phyloP scores from a whole-genome alignment of 1,140 invertebrate genomes.

The Atta texana region DNA sequence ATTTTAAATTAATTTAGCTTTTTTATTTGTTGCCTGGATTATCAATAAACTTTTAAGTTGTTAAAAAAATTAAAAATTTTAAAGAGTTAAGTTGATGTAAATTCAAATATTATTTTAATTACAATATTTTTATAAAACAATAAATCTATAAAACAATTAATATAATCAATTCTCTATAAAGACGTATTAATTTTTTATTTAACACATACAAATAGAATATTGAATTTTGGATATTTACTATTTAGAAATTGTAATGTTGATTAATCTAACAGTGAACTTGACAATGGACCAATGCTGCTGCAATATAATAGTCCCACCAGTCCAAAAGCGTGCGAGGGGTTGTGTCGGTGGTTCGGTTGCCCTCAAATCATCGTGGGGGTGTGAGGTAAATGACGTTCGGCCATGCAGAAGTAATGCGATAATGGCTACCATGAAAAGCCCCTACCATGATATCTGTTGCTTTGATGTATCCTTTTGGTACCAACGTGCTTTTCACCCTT shows the following conservation, averaged over 20 bases:
- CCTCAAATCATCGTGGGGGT: constrained; percentile 83
- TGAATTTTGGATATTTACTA: constrained; percentile 20
- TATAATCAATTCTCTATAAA: neutral
- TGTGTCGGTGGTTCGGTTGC: constrained; percentile 79
- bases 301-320: constrained; percentile 74
- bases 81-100: neutral
- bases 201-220: neutral
- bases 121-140: neutral
- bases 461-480: constrained; percentile 81
- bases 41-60: neutral
- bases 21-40: neutral
- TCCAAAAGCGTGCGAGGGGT: constrained; percentile 53
- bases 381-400: constrained; percentile 82
- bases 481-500: constrained; percentile 50
- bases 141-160: neutral
- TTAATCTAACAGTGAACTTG: constrained; percentile 61
- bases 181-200: neutral
- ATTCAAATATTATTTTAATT: neutral
- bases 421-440: constrained; percentile 82
- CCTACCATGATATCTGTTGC: constrained; percentile 78
- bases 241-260: constrained; percentile 59
- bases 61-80: neutral
- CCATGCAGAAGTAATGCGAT: constrained; percentile 83
- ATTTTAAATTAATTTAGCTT: neutral
- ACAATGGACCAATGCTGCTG: constrained; percentile 61